Percentiles rank a stretch among this genome's conserved stretches.
Conservation (phyloP, 2,888 invertebrate species). For the Ommatoiulus sabulosus region DNA sequence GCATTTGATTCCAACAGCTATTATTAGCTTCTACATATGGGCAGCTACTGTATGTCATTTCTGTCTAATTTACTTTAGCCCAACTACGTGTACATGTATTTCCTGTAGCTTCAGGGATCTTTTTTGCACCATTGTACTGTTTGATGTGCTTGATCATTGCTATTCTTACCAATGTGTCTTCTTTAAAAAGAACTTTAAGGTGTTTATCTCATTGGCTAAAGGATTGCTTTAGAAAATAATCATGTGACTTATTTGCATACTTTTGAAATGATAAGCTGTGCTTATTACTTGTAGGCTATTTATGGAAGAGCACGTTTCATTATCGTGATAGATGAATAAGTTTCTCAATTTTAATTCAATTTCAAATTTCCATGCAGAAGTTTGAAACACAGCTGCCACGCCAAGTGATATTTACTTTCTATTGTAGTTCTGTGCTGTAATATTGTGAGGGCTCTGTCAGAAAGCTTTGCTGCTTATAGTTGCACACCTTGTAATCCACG, state of each 20-base stretch:
- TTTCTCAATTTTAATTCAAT: neutral
- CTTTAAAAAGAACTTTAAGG: too few relatives aligned
- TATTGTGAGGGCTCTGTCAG: neutral
- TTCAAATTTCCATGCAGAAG: neutral
- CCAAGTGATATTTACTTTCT: neutral
- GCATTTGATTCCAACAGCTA: neutral
- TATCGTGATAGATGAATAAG: neutral
- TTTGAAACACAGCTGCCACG: slow-evolving; percentile 19
- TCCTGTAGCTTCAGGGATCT: neutral
- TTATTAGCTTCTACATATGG: neutral
- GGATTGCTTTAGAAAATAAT: too few relatives aligned
- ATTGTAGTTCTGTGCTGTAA: neutral
- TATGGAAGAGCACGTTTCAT: neutral
- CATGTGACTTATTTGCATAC: too few relatives aligned
- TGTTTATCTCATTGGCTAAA: too few relatives aligned
- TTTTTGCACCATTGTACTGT: too few relatives aligned
- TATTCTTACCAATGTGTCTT: too few relatives aligned
- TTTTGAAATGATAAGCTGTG: too few relatives aligned
- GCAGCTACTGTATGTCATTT: neutral
- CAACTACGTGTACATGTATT: neutral
- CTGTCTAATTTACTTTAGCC: neutral
- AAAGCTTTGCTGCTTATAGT: neutral
- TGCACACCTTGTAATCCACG: neutral
- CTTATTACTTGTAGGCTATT: neutral
- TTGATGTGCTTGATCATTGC: neutral